These are phyloP conservation scores for Volucella inflata DNA, from an alignment of 2,888 invertebrate species.

Conservation along the genomic window DNA sequence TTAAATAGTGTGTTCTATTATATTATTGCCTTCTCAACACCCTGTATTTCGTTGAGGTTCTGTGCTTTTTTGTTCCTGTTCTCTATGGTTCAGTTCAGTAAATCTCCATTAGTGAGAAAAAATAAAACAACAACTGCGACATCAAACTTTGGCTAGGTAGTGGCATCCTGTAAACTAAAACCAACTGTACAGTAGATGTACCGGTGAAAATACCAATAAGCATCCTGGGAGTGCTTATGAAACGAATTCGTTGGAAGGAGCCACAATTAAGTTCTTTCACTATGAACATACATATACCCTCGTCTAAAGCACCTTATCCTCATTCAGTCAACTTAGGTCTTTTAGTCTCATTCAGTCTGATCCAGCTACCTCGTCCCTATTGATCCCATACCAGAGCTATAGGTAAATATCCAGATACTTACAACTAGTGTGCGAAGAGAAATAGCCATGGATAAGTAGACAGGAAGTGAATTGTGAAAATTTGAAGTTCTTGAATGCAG, in stretches of 20 bases:
- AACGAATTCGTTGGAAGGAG: constrained; percentile 58
- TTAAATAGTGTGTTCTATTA: constrained; percentile 73
- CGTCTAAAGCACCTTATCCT: too few species aligned
- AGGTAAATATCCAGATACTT: background rate
- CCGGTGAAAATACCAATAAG: constrained; percentile 59
- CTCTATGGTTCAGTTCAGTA: constrained; percentile 65
- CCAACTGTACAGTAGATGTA: constrained; percentile 15
- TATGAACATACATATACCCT: background rate
- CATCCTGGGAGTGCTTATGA: constrained; percentile 47
- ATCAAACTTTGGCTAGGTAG: background rate
- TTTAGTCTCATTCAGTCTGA: too few species aligned
- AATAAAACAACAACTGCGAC: too few species aligned
- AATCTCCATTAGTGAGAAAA: constrained; percentile 67
- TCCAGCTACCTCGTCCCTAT: too few species aligned
- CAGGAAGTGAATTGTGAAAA: constrained; percentile 71
- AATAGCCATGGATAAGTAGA: constrained; percentile 56
- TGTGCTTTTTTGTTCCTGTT: background rate
- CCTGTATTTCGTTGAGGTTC: constrained; percentile 59
- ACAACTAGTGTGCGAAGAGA: constrained; percentile 1
- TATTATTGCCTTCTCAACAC: constrained; percentile 57
- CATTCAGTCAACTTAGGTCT: too few species aligned
- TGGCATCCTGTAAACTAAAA: constrained; percentile 14
- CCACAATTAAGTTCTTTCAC: constrained; percentile 57
- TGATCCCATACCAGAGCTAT: constrained; percentile 1
- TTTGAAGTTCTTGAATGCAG: constrained; percentile 63